Evolutionary conservation across 2,888 invertebrate genomes (phyloP), one percentile per base, ranked within the genome.

Genomic region (Lycophotia porphyrea): DNA sequence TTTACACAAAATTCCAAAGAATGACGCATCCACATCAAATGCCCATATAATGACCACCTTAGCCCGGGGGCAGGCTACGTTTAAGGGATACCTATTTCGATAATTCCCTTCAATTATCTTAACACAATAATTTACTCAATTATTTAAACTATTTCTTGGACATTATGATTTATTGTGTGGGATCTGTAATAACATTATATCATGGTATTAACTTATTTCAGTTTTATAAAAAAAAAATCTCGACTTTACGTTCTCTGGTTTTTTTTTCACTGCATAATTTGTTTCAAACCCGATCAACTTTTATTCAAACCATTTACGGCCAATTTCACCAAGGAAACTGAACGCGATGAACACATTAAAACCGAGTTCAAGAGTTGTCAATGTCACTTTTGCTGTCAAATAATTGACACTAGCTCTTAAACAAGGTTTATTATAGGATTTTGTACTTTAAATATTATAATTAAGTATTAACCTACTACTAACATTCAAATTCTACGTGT

Each of bases 31-130:
- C 47, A 44, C 15, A 75, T 2, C 64, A 80, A 87, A 82, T 85
- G 31, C 75, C 71, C 66, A 24, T 74, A 75, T 84, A 85, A 85
- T 87, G 71, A 80, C 39, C 24, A 5, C 21, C 8, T 42, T 44
- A 21, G 74, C 87, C 85, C 27, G n/a, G 31, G 71, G 82, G 82
- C 80, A 61, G 18, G 36, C 27, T 39, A 66, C 63, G 39, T 76
- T 75, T 81, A 64, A 76, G 71, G 63, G n/a, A 65, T 74, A n/a
- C n/a, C n/a, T n/a, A 79, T 73, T 78, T 81, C 24, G 52, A 80
- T 84, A 73, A 81, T 81, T 71, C 72, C 69, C 77, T 39, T 65
- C 79, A 86, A 87, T 86, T 78, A 86, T 81, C 60, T 1, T 52
- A 72, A 74, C 67, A 52, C 65, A 70, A 49, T 75, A 80, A 82